A percentile compares a stretch with the other conserved stretches of the same genome.
Evolutionary conservation across 2,797 vertebrate genomes (phyloP).

Genomic region (Sternotherus odoratus): DNA sequence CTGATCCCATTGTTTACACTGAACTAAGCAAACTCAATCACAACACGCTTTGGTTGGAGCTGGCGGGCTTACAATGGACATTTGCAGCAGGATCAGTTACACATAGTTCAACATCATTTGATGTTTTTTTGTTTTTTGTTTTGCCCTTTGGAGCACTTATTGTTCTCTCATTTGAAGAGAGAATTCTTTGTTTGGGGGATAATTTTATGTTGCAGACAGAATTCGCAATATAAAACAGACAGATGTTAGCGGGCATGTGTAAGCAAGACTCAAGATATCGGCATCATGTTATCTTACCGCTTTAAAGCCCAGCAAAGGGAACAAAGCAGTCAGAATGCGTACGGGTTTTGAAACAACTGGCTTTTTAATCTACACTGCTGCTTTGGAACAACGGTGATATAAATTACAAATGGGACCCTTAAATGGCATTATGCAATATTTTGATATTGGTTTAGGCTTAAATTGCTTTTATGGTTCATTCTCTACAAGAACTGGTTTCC

Average conservation of each 20-base stretch:
- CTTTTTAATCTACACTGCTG: conserved; percentile 38
- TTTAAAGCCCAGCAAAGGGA: conserved; percentile 36
- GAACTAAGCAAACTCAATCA: conserved; percentile 8
- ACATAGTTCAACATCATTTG: conserved; percentile 9
- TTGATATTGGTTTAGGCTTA: not conserved
- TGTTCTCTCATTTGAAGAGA: conserved; percentile 50
- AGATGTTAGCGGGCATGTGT: conserved; percentile 48
- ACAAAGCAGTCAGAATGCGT: conserved; percentile 18
- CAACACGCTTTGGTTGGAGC: not conserved
- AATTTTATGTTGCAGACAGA: conserved; percentile 37
- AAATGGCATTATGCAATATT: not conserved
- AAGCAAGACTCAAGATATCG: not conserved
- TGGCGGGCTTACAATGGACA: not conserved
- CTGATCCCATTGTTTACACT: conserved; percentile 27
- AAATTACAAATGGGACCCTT: conserved; percentile 24
- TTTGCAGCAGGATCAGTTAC: conserved; percentile 4
- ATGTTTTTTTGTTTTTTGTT: not conserved
- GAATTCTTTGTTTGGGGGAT: conserved; percentile 53
- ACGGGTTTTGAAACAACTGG: not conserved
- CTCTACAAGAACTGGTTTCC: not conserved
- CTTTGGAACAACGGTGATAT: conserved; percentile 12
- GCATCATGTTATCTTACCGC: not conserved
- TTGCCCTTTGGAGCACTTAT: conserved; percentile 28
- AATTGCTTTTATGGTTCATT: not conserved
- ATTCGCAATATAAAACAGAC: conserved; percentile 59